Base-by-base conservation (phyloP, 2,113 vertebrate genomes). In the Eleginops maclovinus region DNA sequence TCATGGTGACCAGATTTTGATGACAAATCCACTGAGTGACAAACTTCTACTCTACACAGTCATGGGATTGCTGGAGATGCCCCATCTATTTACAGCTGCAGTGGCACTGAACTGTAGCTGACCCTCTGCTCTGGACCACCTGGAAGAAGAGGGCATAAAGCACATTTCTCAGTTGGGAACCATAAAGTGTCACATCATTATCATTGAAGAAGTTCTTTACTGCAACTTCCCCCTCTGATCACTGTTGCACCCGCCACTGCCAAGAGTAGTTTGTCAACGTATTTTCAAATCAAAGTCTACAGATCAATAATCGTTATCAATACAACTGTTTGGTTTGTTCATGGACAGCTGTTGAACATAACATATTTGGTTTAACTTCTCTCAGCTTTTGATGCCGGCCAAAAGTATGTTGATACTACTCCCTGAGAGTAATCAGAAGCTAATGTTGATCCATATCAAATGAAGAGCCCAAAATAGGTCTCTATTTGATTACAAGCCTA, bases 21-120 rank as follows among this genome's bases (percentile, higher is more conserved):
- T 13, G 43, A 44, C 43, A 44, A 44, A 44, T 44, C 13, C 43
- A 44, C 43, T 44, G 43, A 44, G 43, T 13, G 14, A 44, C 43
- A 14, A 44, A 44, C 43, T 14, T 14, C 43, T 44, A 14, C 43
- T 44, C 13, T 15, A 12, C 43, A 44, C 13, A 14, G 11, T 44
- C 43, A 44, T 14, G 14, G 43, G 14, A 44, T 44, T 44, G 12
- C 43, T 44, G 43, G 11, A 44, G 43, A 44, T 44, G 43, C 12
- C 43, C 11, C 13, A 44, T 13, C 43, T 77, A 40, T 77, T 69
- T 62, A 71, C n/a, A 61, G 81, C 81, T 85, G 61, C 47, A 72
- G 65, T 81, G 81, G 66, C 75, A 28, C 60, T 87, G 77, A 85
- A 78, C 86, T 82, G 60, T 79, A 65, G 68, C 75, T 87, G 86